Percentiles rank a stretch among this genome's conserved stretches.
Conservation (phyloP, 2,797 vertebrate species). For the Pelodytes ibericus region DNA sequence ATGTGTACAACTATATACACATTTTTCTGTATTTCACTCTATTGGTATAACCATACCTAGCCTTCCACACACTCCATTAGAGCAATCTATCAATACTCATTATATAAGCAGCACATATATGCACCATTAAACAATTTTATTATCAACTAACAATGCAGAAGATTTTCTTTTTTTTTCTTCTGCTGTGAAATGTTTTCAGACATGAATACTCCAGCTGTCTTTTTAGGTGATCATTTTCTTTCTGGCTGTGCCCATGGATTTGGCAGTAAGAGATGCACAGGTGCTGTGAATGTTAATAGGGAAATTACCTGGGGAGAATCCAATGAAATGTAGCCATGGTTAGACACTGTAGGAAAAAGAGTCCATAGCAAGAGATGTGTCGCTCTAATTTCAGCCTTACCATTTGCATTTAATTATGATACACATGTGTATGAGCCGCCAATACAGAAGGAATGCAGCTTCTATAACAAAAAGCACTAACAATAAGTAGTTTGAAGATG, state of each 20-base stretch:
- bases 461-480: too few relatives aligned
- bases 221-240: not conserved
- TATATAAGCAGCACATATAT: too few relatives aligned
- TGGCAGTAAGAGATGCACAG: constrained; percentile 20
- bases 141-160: not conserved
- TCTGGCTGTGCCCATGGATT: not conserved
- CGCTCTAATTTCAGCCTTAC: not conserved
- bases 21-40: too few relatives aligned
- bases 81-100: too few relatives aligned
- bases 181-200: not conserved
- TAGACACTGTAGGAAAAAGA: not conserved
- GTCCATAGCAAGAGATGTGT: constrained; percentile 6
- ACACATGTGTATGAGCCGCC: not conserved
- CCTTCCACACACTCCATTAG: too few relatives aligned
- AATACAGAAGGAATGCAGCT: not conserved
- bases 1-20: too few relatives aligned
- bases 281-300: constrained; percentile 31
- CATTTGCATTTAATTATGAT: constrained; percentile 5
- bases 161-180: not conserved
- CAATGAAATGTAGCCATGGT: constrained; percentile 21
- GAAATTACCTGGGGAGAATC: constrained; percentile 29
- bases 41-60: too few relatives aligned
- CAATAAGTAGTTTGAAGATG: too few relatives aligned
- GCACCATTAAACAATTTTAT: too few relatives aligned
- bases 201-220: not conserved